Evolutionary conservation across 2,797 vertebrate genomes (phyloP).

Genomic region (Sebastes trivittatus): DNA sequence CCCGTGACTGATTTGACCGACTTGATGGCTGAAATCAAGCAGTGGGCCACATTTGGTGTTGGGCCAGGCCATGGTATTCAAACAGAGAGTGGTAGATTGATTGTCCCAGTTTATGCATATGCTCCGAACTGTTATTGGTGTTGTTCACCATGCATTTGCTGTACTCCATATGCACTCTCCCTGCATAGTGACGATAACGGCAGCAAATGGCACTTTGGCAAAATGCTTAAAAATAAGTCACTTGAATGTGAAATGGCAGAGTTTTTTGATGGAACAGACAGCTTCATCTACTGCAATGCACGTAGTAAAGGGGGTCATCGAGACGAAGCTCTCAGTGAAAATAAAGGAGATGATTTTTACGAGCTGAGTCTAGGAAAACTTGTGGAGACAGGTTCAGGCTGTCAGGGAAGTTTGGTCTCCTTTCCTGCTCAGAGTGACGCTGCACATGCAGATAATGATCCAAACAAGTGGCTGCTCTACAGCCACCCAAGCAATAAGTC

Average conservation of each 20-base stretch:
- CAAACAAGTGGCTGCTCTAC: constrained; percentile 81
- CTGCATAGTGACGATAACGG: constrained; percentile 83
- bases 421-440: constrained; percentile 5
- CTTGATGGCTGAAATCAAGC: constrained; percentile 45
- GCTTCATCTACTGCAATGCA: constrained; percentile 15
- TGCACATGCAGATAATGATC: neutral
- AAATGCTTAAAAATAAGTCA: constrained; percentile 70
- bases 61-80: constrained; percentile 86
- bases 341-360: neutral
- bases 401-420: constrained; percentile 31
- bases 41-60: constrained; percentile 83
- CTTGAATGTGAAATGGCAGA: constrained; percentile 25
- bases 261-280: neutral
- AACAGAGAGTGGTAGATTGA: constrained; percentile 69
- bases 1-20: constrained; percentile 75
- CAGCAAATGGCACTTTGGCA: constrained; percentile 67
- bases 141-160: neutral
- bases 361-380: neutral
- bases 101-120: constrained; percentile 77
- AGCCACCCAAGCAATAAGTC: constrained; percentile 30
- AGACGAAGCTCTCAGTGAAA: neutral
- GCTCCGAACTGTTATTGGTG: accelerated
- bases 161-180: constrained; percentile 53
- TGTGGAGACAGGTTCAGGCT: neutral
- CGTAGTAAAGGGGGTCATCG: neutral